Evolutionary conservation across 2,797 vertebrate genomes (phyloP), one percentile per base, ranked within the genome.

Genomic region (Brachymystax lenok): DNA sequence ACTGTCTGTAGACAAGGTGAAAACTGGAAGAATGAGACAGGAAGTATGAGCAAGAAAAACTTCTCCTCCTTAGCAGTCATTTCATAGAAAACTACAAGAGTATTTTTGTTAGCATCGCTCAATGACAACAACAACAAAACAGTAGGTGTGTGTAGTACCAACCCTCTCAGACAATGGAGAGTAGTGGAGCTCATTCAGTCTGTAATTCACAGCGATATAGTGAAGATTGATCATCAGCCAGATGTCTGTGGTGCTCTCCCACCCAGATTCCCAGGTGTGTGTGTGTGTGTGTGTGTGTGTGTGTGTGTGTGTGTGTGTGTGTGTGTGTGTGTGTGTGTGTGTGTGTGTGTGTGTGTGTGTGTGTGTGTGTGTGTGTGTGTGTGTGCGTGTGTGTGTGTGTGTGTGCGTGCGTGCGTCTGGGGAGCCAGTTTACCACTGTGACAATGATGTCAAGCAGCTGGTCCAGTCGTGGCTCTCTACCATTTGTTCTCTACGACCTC

Each of bases 361-460:
- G 30, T 5, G 30, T 30, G 30, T 3, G 30, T 40, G 0, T 8
- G 1, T 35, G 1, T 7, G 7, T 8, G 35, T 2, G 35, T 7
- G 35, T 2, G 35, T 40, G 35, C 1, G 35, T 7, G 35, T 2
- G 35, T 40, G 35, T 6, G 33, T 6, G 33, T 35, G 33, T 6
- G 33, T 8, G 35, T 8, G 40, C 2, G 40, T 40, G 40, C 40
- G 40, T 40, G 40, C 3, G 86, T 85, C 84, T 61, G 64, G 66
- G 52, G 71, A 69, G 85, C 80, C 69, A 78, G 83, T 89, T 83
- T 92, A 90, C 88, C 88, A 92, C 83, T 75, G 86, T 71, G 83
- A 89, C 90, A 88, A 90, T 87, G 92, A 91, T 86, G 86, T 91
- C 79, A 86, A 92, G 85, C 85, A 92, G 91, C 80, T 94, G 92